These are phyloP conservation scores for Phrynocephalus versicolor DNA, from an alignment of 2,113 vertebrate species.

Conservation along the genomic window DNA sequence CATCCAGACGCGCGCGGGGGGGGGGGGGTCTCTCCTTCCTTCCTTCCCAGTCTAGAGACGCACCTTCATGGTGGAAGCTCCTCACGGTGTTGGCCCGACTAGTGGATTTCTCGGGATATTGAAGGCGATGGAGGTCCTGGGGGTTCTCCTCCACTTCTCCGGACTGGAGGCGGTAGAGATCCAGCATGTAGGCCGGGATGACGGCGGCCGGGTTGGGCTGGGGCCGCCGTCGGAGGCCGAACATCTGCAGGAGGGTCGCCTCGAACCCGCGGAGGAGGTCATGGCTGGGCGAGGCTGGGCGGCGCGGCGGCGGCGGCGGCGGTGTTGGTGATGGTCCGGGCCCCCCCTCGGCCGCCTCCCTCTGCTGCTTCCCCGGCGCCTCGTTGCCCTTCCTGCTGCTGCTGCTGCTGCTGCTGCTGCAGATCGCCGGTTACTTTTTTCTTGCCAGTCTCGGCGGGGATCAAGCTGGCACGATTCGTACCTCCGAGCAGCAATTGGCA, in stretches of 20 bases:
- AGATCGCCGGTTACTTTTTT: conserved; percentile 82
- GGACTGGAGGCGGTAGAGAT: conserved; percentile 96
- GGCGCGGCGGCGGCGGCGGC: conserved; percentile 79
- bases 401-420: conserved; percentile 11
- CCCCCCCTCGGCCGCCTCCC: conserved; percentile 53
- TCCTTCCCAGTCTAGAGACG: conserved; percentile 35
- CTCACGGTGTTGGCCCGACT: conserved; percentile 98
- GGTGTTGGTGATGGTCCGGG: too few species aligned
- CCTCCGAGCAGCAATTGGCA: conserved; percentile 99
- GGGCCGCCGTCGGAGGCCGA: conserved; percentile 93
- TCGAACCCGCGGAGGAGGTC: conserved; percentile 98
- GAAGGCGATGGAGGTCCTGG: conserved; percentile 81
- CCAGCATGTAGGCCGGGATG: conserved; percentile 94
- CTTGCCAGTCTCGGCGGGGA: conserved; percentile 95
- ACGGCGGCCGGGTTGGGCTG: conserved; percentile 88
- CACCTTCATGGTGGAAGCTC: conserved; percentile 98
- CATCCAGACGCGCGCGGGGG: too few species aligned
- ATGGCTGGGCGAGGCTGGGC: conserved; percentile 87
- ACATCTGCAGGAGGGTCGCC: conserved; percentile 98
- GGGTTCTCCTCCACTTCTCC: conserved; percentile 89
- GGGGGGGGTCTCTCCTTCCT: too few species aligned
- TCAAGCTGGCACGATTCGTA: conserved; percentile 96
- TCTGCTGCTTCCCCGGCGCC: not conserved
- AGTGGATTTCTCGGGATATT: conserved; percentile 93
- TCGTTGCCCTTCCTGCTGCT: too few species aligned